Conservation (phyloP, 2,113 vertebrate species). For the Xiphias gladius region DNA sequence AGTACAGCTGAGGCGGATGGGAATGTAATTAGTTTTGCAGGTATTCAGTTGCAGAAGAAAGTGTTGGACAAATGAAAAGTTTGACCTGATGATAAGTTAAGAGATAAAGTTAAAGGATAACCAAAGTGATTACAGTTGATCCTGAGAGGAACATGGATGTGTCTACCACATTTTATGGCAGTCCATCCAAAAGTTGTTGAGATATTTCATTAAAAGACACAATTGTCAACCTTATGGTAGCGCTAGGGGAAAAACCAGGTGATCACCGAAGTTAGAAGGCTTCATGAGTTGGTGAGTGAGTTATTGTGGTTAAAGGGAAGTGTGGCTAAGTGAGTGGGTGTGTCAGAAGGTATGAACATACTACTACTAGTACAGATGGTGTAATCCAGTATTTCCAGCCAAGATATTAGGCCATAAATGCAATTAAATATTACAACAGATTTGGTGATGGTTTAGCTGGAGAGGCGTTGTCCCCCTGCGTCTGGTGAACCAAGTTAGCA, state of each 20-base stretch:
- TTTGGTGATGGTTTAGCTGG: not conserved
- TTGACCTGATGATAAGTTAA: not conserved
- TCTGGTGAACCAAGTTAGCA: not conserved
- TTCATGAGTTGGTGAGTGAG: not conserved
- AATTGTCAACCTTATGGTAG: too few species aligned
- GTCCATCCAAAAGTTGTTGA: too few species aligned
- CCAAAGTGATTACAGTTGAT: too few species aligned
- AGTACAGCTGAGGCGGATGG: not conserved
- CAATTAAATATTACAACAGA: not conserved
- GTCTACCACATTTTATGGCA: too few species aligned
- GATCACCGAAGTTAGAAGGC: too few species aligned
- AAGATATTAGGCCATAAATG: not conserved
- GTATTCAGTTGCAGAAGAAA: not conserved
- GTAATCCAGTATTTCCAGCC: not conserved
- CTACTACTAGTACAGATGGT: not conserved
- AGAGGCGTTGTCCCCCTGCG: not conserved
- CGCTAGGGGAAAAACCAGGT: too few species aligned
- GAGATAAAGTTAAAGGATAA: not conserved
- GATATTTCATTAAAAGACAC: too few species aligned
- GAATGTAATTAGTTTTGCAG: not conserved
- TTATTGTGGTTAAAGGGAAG: not conserved
- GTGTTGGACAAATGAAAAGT: not conserved
- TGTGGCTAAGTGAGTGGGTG: not conserved
- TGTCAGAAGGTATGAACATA: not conserved
- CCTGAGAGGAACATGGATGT: too few species aligned